A percentile compares a stretch with the other conserved stretches of the same genome.
Evolutionary conservation across 2,888 invertebrate species (phyloP).

Genomic region (Alloplasta piceator): DNA sequence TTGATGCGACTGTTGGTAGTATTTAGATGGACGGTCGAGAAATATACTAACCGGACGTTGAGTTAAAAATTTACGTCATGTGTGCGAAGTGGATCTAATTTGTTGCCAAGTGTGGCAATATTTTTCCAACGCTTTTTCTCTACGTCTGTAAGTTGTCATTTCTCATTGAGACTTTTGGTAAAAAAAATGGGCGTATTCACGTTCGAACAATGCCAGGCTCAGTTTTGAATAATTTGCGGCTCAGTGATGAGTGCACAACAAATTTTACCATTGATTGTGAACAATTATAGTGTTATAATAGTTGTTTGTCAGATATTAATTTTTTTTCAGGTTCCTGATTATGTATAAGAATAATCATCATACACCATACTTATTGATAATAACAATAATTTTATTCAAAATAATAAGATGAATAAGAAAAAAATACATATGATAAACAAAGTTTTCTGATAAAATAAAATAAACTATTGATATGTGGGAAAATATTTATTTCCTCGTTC

Average conservation of each 20-base stretch:
- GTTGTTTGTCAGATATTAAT: not conserved
- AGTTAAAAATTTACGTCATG: conserved; percentile 55
- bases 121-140: conserved; percentile 32
- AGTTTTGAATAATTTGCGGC: conserved; percentile 41
- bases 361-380: too few relatives aligned
- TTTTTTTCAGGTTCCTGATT: not conserved
- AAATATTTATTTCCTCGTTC: too few relatives aligned
- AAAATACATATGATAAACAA: too few relatives aligned
- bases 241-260: conserved; percentile 1
- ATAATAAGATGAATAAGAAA: too few relatives aligned
- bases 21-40: too few relatives aligned
- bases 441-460: too few relatives aligned
- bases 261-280: not conserved
- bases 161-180: not conserved
- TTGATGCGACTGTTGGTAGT: too few relatives aligned
- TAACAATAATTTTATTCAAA: too few relatives aligned
- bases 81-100: conserved; percentile 59
- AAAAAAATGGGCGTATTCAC: not conserved
- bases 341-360: too few relatives aligned
- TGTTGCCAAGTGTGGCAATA: conserved; percentile 55
- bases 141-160: not conserved
- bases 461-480: too few relatives aligned
- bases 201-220: conserved; percentile 43
- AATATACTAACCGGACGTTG: conserved; percentile 40
- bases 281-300: not conserved